Percentiles rank a stretch among this genome's conserved stretches.
phyloP scores from a whole-genome alignment of 2,797 vertebrate species.

The Knipowitschia caucasica region DNA sequence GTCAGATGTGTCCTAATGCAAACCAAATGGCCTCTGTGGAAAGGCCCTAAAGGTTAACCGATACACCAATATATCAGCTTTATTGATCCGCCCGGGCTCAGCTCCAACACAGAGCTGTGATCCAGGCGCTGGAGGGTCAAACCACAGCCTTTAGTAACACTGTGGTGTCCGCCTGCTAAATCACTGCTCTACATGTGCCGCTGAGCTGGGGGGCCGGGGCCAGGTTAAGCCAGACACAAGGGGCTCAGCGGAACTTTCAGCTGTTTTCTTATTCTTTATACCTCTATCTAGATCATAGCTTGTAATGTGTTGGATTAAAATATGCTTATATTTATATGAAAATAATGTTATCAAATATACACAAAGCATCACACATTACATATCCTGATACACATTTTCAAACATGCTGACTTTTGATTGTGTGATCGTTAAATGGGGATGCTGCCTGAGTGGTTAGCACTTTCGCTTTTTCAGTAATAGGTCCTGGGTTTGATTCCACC shows the following conservation, averaged over 20 bases:
- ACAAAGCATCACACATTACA: too few species aligned
- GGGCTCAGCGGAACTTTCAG: neutral
- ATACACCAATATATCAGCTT: slow-evolving; percentile 81
- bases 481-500: too few species aligned
- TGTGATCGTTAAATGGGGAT: too few species aligned
- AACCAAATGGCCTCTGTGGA: slow-evolving; percentile 75
- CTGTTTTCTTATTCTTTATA: too few species aligned
- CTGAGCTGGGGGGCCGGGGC: neutral
- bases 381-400: too few species aligned
- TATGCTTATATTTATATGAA: too few species aligned
- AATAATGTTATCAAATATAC: too few species aligned
- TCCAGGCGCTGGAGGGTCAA: slow-evolving; percentile 54
- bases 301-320: too few species aligned
- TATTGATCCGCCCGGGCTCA: slow-evolving; percentile 80
- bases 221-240: neutral
- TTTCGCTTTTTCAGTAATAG: too few species aligned
- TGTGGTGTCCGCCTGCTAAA: slow-evolving; percentile 35
- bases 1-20: slow-evolving; percentile 80
- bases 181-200: slow-evolving; percentile 47
- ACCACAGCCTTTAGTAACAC: slow-evolving; percentile 49
- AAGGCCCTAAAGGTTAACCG: slow-evolving; percentile 64
- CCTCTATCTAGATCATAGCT: too few species aligned
- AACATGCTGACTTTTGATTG: too few species aligned
- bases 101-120: slow-evolving; percentile 71
- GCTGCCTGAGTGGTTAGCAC: too few species aligned